A percentile compares a stretch with the other conserved stretches of the same genome.
Evolutionary conservation across 2,888 invertebrate species (phyloP).

Genomic region (Drosophila prolongata): DNA sequence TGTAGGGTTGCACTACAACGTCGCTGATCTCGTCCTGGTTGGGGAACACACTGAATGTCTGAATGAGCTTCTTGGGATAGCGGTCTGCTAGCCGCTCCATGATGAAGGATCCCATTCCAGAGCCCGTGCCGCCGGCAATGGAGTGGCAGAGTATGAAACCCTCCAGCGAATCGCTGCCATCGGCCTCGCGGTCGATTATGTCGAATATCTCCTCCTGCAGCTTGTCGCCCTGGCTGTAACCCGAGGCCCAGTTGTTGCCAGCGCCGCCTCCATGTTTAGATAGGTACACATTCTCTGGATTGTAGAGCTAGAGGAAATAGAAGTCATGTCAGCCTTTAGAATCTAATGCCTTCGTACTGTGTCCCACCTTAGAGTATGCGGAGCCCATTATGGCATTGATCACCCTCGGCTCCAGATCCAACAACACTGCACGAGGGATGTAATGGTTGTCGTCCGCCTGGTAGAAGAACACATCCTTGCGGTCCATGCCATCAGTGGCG

Average conservation of each 20-base stretch:
- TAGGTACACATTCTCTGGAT: constrained; percentile 98
- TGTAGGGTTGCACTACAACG: constrained; percentile 98
- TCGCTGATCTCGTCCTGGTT: constrained; percentile 98
- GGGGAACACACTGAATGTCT: constrained; percentile 99
- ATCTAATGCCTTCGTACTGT: background rate
- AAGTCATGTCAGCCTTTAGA: background rate
- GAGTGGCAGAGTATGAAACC: constrained; percentile 99
- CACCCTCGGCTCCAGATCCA: constrained; percentile 98
- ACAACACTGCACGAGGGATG: constrained; percentile 97
- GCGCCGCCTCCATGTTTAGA: constrained; percentile 99
- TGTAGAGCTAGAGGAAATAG: constrained; percentile 89
- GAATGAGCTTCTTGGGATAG: constrained; percentile 98
- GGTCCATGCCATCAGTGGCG: constrained; percentile 96
- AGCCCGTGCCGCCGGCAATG: constrained; percentile 99
- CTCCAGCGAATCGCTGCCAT: constrained; percentile 99
- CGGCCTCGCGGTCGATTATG: constrained; percentile 99
- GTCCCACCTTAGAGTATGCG: constrained; percentile 92
- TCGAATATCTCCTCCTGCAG: constrained; percentile 98
- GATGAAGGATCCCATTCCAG: constrained; percentile 99
- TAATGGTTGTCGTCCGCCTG: constrained; percentile 99
- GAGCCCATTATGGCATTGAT: constrained; percentile 98
- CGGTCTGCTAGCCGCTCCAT: constrained; percentile 95
- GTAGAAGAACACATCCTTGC: constrained; percentile 99
- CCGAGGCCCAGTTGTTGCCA: constrained; percentile 99
- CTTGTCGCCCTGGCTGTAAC: constrained; percentile 96